A percentile compares a stretch with the other conserved stretches of the same genome.
Evolutionary conservation across 2,888 invertebrate genomes (phyloP).

Genomic region (Phengaris arion): DNA sequence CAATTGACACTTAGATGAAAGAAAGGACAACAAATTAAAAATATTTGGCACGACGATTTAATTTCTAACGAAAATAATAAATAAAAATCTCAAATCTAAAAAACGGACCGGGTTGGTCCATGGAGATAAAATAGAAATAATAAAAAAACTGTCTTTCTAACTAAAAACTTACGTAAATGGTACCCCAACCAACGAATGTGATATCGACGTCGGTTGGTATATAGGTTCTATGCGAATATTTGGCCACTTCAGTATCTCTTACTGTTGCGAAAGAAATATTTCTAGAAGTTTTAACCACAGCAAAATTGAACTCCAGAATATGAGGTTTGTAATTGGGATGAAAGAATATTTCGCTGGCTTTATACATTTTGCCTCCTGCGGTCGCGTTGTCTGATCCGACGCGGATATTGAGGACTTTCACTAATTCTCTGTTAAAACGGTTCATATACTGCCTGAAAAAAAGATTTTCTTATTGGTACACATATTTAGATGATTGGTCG

Average conservation of each 20-base stretch:
- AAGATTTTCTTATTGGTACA: background rate
- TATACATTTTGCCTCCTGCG: conserved; percentile 56
- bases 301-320: conserved; percentile 65
- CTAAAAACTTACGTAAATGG: conserved; percentile 58
- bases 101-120: no score
- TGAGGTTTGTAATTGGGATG: conserved; percentile 72
- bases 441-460: conserved; percentile 67
- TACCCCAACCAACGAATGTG: conserved; percentile 68
- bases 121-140: no score
- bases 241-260: conserved; percentile 46
- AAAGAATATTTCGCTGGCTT: conserved; percentile 64
- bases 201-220: conserved; percentile 57
- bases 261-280: conserved; percentile 51
- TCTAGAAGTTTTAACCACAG: conserved; percentile 57
- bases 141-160: no score
- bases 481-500: no score
- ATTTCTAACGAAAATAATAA: no score
- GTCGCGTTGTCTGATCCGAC: conserved; percentile 67
- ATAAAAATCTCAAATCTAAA: no score
- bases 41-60: no score
- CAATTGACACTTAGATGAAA: no score
- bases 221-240: conserved; percentile 45
- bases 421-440: conserved; percentile 70
- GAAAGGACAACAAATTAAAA: no score
- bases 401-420: conserved; percentile 65